These are phyloP conservation scores for Anas platyrhynchos DNA, from an alignment of 2,113 vertebrate species.

Conservation along the genomic window DNA sequence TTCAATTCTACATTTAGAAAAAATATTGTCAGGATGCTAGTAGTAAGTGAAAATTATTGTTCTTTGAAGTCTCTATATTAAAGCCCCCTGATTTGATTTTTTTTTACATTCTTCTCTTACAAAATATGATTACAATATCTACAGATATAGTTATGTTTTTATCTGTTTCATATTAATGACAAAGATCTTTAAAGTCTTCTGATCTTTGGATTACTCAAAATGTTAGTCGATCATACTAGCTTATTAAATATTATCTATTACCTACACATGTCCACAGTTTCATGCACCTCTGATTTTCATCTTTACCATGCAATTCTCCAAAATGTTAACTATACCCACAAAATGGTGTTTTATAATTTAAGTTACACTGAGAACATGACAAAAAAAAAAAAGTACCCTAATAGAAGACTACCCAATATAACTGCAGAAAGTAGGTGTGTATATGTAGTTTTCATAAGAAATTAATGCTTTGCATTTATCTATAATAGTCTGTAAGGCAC, in stretches of 20 bases:
- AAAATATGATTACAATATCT: not conserved
- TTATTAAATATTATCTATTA: slow-evolving; percentile 34
- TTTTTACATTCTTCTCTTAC: not conserved
- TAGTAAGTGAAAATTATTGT: slow-evolving; percentile 54
- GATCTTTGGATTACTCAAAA: slow-evolving; percentile 17
- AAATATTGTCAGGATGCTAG: slow-evolving; percentile 26
- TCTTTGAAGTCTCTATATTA: not conserved
- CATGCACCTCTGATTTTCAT: not conserved
- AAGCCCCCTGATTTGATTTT: not conserved
- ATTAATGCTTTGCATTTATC: not conserved
- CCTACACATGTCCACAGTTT: not conserved
- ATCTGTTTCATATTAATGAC: slow-evolving; percentile 35
- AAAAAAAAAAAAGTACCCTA: not conserved
- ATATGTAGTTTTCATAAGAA: not conserved
- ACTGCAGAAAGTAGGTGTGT: not conserved
- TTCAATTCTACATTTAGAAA: not conserved
- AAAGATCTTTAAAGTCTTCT: not conserved
- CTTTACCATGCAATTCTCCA: not conserved
- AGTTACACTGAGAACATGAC: not conserved
- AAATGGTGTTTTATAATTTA: not conserved
- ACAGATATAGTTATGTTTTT: not conserved
- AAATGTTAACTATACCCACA: not conserved
- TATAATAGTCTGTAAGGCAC: not conserved
- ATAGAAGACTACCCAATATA: not conserved
- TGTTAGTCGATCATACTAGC: slow-evolving; percentile 28